These are phyloP conservation scores for Melieria picta DNA, from an alignment of 2,888 invertebrate species.

Conservation along the genomic window DNA sequence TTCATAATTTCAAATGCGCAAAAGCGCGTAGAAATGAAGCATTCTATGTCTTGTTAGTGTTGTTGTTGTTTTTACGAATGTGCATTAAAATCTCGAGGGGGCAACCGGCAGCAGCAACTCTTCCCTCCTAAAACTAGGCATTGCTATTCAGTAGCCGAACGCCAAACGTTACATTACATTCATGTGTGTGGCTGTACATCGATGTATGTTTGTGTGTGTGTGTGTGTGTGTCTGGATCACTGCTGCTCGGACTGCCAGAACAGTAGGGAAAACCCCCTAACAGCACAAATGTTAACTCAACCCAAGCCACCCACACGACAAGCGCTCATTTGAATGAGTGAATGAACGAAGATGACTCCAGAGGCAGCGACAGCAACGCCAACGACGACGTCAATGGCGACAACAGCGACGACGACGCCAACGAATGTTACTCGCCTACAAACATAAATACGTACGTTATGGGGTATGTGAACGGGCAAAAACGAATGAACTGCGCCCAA, in stretches of 20 bases:
- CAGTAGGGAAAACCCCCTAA: no score
- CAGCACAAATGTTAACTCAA: not conserved
- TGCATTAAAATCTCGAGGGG: no score
- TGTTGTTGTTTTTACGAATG: no score
- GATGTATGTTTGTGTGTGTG: slow-evolving; percentile 37
- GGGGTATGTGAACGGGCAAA: slow-evolving; percentile 7
- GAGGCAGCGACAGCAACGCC: slow-evolving; percentile 21
- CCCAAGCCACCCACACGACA: slow-evolving; percentile 5
- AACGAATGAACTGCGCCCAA: slow-evolving; percentile 1
- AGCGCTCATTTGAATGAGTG: slow-evolving; percentile 28
- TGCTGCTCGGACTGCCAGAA: slow-evolving; percentile 40
- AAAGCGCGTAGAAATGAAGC: no score
- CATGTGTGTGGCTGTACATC: slow-evolving; percentile 8
- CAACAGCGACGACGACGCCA: slow-evolving; percentile 15
- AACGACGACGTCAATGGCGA: slow-evolving; percentile 10
- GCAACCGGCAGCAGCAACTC: no score
- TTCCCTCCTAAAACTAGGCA: no score
- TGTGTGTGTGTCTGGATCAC: slow-evolving; percentile 40
- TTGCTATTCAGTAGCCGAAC: no score
- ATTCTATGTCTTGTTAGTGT: no score
- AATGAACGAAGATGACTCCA: slow-evolving; percentile 13
- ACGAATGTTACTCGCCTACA: no score
- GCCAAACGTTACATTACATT: not conserved
- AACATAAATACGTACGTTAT: not conserved
- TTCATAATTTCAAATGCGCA: no score